Evolutionary conservation across 64 coral and sea anemone genomes (phyloP), one percentile per base, ranked within the genome.

Genomic region (Dendrophyllia cribrosa): DNA sequence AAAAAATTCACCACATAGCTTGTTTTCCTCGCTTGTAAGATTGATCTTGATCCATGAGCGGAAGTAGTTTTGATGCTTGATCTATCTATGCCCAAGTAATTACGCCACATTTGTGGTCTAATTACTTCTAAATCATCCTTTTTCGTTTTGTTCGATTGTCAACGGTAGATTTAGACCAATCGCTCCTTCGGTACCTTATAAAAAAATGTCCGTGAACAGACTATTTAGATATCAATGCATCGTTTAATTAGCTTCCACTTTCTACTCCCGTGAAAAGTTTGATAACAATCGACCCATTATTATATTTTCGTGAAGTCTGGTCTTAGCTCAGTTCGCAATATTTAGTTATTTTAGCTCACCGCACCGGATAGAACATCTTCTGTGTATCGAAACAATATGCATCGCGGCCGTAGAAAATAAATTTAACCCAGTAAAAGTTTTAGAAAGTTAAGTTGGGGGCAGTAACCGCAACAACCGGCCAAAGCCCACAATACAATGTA

Each of bases 121-220:
- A 82, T 82, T 82, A 82, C 58, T 63, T 48, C 45, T 84, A 24
- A 84, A 84, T 84, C 61, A 84, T 84, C 67, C 62, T 48, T 66
- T 17, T 7, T 67, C 15, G 13, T 45, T 68, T 67, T 68, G 44
- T 13, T 16, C 46, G 5, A 11, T 82, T 84, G 80, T 84, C 80
- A 84, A 67, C 80, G 62, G 78, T 17, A 67, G 10, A 84, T 84
- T 68, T 84, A 51, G 26, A 1, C 17, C 72, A 49, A 75, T 13
- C 26, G 60, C 23, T 6, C 11, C 1, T 8, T 51, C 80, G 17
- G 66, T 49, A 24, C 51, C 19, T 21, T 43, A 34, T 34, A 34
- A 34, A 34, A 34, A 34, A 34, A 34, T 1, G 0, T 34, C 34
- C 34, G 34, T 34, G 34, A 34, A 34, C 34, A 34, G 34, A 34